Evolutionary conservation across 2,797 vertebrate species (phyloP).

Genomic region (Lagodon rhomboides): DNA sequence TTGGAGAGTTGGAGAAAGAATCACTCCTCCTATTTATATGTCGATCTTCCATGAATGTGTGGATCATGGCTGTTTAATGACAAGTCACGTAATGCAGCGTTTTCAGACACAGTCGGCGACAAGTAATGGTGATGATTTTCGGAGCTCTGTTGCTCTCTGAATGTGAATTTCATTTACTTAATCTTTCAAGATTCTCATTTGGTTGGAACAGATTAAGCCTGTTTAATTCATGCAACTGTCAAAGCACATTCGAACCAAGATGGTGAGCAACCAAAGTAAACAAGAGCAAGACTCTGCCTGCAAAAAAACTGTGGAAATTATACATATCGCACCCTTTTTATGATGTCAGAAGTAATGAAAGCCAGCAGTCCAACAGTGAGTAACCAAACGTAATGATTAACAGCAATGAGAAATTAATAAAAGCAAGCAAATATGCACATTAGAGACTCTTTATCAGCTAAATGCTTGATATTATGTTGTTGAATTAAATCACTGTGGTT

Average conservation of each 20-base stretch:
- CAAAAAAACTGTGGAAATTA: background rate
- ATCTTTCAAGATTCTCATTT: conserved; percentile 30
- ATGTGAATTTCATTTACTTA: conserved; percentile 26
- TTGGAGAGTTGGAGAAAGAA: conserved; percentile 8
- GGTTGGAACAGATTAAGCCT: conserved; percentile 37
- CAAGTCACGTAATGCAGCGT: conserved; percentile 29
- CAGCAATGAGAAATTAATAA: background rate
- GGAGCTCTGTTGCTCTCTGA: background rate
- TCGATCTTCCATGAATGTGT: background rate
- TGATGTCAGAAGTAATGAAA: background rate
- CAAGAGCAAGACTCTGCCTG: background rate
- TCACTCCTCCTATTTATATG: background rate
- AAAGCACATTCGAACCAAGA: conserved; percentile 14
- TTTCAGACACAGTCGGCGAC: conserved; percentile 23
- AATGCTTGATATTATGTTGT: background rate
- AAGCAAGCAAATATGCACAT: background rate
- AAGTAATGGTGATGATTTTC: conserved; percentile 1
- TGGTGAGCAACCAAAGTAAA: conserved; percentile 19
- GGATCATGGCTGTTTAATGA: conserved; percentile 2
- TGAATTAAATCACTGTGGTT: background rate
- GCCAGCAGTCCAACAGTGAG: background rate
- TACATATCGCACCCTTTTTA: background rate
- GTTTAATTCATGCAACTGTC: conserved; percentile 42
- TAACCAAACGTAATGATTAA: background rate
- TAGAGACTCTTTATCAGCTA: background rate